Evolutionary conservation across 2,113 vertebrate genomes (phyloP).

Genomic region (Campylomormyrus numenius): DNA sequence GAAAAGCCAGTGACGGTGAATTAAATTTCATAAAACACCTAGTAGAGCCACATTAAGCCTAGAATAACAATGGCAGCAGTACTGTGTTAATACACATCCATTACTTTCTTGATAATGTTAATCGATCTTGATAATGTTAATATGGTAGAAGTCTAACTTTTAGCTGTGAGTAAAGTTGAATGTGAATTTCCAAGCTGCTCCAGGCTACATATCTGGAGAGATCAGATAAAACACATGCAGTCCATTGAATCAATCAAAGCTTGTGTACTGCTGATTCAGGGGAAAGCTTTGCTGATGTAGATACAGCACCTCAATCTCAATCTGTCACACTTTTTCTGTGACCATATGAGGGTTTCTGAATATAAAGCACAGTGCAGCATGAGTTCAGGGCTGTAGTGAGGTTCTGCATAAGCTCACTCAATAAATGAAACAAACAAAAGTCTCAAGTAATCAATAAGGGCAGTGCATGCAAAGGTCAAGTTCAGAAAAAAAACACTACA

Average conservation of each 20-base stretch:
- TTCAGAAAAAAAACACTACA: not conserved
- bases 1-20: not conserved
- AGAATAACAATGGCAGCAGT: not conserved
- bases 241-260: constrained; percentile 14
- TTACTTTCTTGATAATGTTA: not conserved
- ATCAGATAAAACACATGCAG: constrained; percentile 25
- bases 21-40: not conserved
- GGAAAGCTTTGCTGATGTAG: not conserved
- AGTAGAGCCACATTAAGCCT: not conserved
- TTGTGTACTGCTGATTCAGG: constrained; percentile 16
- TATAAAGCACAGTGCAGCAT: not conserved
- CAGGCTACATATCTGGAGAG: not conserved
- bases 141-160: not conserved
- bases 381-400: not conserved
- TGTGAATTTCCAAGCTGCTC: constrained; percentile 10
- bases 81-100: not conserved
- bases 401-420: not conserved
- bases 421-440: not conserved
- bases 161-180: not conserved
- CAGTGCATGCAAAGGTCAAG: not conserved
- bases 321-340: too few species aligned
- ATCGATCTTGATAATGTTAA: not conserved
- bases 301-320: not conserved
- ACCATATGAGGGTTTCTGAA: not conserved
- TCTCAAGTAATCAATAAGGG: not conserved